Evolutionary conservation across 2,113 vertebrate genomes (phyloP).

Genomic region (Siniperca knerii): DNA sequence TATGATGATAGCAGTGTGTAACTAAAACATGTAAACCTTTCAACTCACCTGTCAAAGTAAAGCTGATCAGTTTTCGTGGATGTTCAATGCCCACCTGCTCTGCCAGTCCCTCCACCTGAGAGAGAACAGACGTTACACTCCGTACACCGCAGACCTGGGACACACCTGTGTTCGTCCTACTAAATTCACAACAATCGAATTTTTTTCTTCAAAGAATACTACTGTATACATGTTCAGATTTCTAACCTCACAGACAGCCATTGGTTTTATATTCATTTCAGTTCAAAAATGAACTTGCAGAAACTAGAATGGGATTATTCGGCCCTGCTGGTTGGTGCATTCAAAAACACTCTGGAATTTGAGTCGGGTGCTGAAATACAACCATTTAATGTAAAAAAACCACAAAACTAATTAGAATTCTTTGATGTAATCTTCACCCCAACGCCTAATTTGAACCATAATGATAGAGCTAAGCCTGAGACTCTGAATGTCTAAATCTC

Average conservation of each 20-base stretch:
- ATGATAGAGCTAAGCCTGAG: neutral
- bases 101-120: constrained; percentile 89
- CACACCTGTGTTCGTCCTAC: neutral
- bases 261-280: neutral
- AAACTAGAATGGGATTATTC: neutral
- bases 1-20: neutral
- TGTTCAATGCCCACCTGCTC: constrained; percentile 91
- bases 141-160: neutral
- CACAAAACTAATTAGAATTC: neutral
- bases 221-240: neutral
- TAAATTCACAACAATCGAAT: neutral
- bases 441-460: neutral
- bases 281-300: neutral
- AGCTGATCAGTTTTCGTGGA: constrained; percentile 94
- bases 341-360: neutral
- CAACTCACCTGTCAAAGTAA: constrained; percentile 93
- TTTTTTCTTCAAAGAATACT: neutral
- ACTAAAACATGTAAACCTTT: neutral
- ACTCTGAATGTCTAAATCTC: neutral
- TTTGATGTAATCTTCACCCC: neutral
- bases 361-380: neutral
- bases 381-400: neutral
- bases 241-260: neutral
- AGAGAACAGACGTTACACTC: constrained; percentile 12
- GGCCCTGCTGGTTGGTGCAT: neutral